Evolutionary conservation across 1,140 invertebrate species (phyloP).

Genomic region (Ostrea edulis): DNA sequence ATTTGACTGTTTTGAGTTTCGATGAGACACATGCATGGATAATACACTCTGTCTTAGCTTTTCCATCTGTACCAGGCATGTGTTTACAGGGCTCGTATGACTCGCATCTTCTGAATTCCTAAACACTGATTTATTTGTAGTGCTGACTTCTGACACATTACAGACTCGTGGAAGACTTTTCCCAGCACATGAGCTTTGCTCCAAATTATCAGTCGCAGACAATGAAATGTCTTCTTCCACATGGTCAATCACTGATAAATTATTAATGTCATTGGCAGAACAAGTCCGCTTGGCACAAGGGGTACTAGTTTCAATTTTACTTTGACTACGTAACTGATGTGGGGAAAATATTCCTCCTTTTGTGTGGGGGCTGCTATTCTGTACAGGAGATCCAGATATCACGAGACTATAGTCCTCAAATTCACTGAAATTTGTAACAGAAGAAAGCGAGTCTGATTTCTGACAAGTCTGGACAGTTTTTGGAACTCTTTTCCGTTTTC

Average conservation of each 20-base stretch:
- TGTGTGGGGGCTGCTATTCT: background rate
- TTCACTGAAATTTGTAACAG: conserved; percentile 68
- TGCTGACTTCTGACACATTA: background rate
- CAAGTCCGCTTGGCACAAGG: conserved; percentile 63
- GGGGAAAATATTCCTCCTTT: conserved; percentile 17
- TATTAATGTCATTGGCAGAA: conserved; percentile 14
- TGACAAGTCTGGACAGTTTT: conserved; percentile 5
- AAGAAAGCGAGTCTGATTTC: background rate
- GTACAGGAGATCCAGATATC: conserved; percentile 62
- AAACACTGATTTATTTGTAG: background rate
- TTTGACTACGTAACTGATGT: conserved; percentile 25
- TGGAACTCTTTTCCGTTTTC: conserved; percentile 49
- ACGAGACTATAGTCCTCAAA: conserved; percentile 72
- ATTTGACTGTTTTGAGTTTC: conserved; percentile 16
- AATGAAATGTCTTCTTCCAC: conserved; percentile 14
- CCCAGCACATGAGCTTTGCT: background rate
- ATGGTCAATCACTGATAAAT: conserved; percentile 65
- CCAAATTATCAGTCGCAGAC: background rate
- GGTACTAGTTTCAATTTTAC: conserved; percentile 63
- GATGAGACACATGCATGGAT: conserved; percentile 45
- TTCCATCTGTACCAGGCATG: conserved; percentile 52
- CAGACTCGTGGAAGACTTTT: background rate
- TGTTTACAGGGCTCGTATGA: conserved; percentile 34
- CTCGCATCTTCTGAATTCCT: background rate
- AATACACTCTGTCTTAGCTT: conserved; percentile 58